These are phyloP conservation scores for Hippopotamyrus pictus DNA, from an alignment of 2,797 vertebrate genomes.

Conservation along the genomic window DNA sequence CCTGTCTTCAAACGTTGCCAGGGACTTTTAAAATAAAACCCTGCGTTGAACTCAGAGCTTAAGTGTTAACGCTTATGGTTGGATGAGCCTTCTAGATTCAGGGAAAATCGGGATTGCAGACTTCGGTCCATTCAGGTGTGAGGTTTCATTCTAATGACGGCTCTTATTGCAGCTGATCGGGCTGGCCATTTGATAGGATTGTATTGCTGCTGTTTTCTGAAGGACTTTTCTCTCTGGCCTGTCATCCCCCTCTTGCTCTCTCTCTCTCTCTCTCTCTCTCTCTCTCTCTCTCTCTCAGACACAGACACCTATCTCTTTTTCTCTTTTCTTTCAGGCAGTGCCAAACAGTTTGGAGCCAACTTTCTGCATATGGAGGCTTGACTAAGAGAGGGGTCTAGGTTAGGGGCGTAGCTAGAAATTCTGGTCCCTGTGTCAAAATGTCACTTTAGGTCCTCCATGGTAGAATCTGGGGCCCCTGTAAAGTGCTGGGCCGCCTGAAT, in stretches of 20 bases:
- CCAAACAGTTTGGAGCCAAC: not conserved
- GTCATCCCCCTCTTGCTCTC: not conserved
- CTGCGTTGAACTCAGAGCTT: not conserved
- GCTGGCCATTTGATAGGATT: not conserved
- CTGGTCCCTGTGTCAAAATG: not conserved
- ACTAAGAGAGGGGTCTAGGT: not conserved
- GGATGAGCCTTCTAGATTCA: not conserved
- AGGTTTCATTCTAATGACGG: not conserved
- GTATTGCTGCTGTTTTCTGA: not conserved
- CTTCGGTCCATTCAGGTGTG: not conserved
- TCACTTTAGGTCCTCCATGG: not conserved
- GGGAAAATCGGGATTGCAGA: not conserved
- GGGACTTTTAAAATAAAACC: not conserved
- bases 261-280: not conserved
- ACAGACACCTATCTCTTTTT: not conserved
- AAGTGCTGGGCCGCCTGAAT: not conserved
- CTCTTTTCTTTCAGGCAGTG: not conserved
- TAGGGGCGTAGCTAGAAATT: not conserved
- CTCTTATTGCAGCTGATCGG: not conserved
- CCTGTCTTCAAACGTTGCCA: not conserved
- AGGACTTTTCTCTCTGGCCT: not conserved
- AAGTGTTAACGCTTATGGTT: not conserved
- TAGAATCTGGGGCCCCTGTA: not conserved
- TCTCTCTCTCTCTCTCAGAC: not conserved
- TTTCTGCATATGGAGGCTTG: not conserved